phyloP scores from a whole-genome alignment of 2,113 vertebrate genomes.

The Stigmatopora nigra region DNA sequence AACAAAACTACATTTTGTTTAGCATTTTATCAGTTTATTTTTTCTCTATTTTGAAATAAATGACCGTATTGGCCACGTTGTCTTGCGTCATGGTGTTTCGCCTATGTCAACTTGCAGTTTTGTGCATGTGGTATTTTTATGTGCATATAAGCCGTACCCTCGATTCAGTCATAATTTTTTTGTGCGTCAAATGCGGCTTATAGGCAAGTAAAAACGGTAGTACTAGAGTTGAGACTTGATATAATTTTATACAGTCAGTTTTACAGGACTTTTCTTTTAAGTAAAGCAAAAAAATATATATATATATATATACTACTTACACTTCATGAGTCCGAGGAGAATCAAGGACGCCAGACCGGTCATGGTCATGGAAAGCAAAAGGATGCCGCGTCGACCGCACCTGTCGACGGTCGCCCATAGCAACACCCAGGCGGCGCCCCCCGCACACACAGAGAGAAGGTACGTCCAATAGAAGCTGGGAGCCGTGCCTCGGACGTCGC shows the following conservation, averaged over 20 bases:
- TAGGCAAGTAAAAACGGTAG: background rate
- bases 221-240: no score
- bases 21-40: no score
- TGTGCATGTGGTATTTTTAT: no score
- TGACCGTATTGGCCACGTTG: no score
- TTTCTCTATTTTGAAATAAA: no score
- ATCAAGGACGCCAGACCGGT: constrained; percentile 81
- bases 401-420: constrained; percentile 78
- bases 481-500: constrained; percentile 67
- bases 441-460: constrained; percentile 78
- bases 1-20: no score
- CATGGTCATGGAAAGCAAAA: constrained; percentile 80
- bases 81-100: no score
- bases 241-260: no score
- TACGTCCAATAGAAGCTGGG: constrained; percentile 82
- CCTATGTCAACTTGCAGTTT: no score
- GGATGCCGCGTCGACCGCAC: constrained; percentile 81
- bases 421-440: constrained; percentile 78
- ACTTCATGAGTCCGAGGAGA: constrained; percentile 81
- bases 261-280: constrained; percentile 7
- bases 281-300: constrained; percentile 2
- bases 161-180: no score
- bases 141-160: no score
- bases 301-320: constrained; percentile 73
- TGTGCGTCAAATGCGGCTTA: no score